Base-by-base conservation (phyloP, 2,797 vertebrate species). In the Moxostoma hubbsi region DNA sequence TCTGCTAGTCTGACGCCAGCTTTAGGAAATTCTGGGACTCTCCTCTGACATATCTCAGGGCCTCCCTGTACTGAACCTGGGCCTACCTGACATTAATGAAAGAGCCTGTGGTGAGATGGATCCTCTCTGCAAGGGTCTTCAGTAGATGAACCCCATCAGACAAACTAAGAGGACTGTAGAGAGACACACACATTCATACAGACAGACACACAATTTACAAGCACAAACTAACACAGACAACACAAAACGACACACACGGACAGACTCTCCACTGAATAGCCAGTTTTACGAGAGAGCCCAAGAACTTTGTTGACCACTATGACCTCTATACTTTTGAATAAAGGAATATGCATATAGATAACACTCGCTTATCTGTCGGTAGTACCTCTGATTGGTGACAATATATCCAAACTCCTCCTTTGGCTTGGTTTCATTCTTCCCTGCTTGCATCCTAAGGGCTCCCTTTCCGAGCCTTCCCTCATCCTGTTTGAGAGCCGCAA, bases 1-100 rank as follows among this genome's bases (percentile, higher is more conserved):
- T 24, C 24, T 24, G 24, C 24, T 24, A 24, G 24, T 24, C 1
- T 24, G 24, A 24, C 24, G 24, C 24, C 24, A 2, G 24, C 24
- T 24, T 24, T 2, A 24, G 24, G 24, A 15, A 15, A 64, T 12
- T 47, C 18, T 75, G 13, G 24, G 50, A 81, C 8, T 13, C 18
- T 53, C 36, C 50, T 69, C 5, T 55, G 43, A 10, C 12, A 9
- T 49, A 50, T 12, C 11, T n/a, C 3, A 3, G 36, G 50, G 43
- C 5, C 49, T 46, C 43, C 15, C 51, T 7, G 75, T 1, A 16
- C 45, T n/a, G 15, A n/a, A 80, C 47, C 63, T 73, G 12, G 0
- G 50, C 87, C 88, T 93, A 95, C 96, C 96, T 97, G 95, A 97
- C 94, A 91, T 95, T 96, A 93, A 95, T 93, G 89, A 96, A 93